Evolutionary conservation across 1,140 invertebrate genomes (phyloP), one percentile per base, ranked within the genome.

Genomic region (Trichogramma pretiosum): DNA sequence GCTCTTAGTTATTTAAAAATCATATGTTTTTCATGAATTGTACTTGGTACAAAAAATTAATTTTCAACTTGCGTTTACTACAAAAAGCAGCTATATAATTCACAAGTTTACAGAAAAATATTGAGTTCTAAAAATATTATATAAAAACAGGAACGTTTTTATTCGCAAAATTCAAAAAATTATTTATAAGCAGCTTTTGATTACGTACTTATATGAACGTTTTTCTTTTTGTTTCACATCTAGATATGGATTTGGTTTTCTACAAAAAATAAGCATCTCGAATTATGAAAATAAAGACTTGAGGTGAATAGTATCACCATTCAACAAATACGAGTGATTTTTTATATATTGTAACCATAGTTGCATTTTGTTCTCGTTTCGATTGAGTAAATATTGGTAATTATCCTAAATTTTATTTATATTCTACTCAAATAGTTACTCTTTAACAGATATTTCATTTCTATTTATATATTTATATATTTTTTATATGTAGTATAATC

Each of bases 401-500:
- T 67, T 61, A 62, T 58, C 56, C 55, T 61, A 51, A 48, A 45
- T 61, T n/a, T n/a, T 57, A 58, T 62, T 58, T 64, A 62, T 60
- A 55, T 50, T 46, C 65, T 67, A 70, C 56, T 59, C 60, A 66
- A 67, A 67, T 68, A 68, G 58, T 61, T 64, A 63, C 43, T 62
- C 57, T 58, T 51, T 55, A 61, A 62, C 64, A 52, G 51, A 62
- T 60, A 60, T 64, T 54, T 64, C n/a, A n/a, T n/a, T 63, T 54
- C 59, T 68, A 62, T 64, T 59, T 69, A 71, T 69, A 71, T 67
- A n/a, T n/a, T n/a, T n/a, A n/a, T n/a, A n/a, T n/a, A n/a, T n/a
- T n/a, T n/a, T n/a, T n/a, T n/a, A n/a, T n/a, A n/a, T n/a, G n/a
- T 56, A 62, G 61, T 68, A 67, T 69, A 69, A 69, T 71, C 67